Percentiles rank a stretch among this genome's conserved stretches.
phyloP scores from a whole-genome alignment of 2,113 vertebrate genomes.

The Gnathonemus echidnorhynchus region DNA sequence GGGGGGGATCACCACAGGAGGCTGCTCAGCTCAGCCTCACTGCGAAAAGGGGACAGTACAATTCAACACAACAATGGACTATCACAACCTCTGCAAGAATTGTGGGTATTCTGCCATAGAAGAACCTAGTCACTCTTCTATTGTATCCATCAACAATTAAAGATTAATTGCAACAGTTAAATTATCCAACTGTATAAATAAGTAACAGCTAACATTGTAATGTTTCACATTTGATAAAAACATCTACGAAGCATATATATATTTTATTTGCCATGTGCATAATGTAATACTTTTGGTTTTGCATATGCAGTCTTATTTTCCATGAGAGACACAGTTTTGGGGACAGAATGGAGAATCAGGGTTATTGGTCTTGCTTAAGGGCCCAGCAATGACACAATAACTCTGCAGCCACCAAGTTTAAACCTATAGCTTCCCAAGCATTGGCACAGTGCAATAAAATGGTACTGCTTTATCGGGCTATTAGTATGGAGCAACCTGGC shows the following conservation, averaged over 20 bases:
- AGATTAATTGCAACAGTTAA: neutral
- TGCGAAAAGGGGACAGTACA: neutral
- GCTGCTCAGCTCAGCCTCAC: neutral
- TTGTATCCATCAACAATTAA: neutral
- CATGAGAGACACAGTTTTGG: neutral
- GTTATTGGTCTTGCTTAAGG: neutral
- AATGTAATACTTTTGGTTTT: neutral
- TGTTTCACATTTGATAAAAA: neutral
- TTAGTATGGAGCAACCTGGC: neutral
- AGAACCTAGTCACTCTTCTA: neutral
- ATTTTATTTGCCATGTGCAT: neutral
- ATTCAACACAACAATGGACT: neutral
- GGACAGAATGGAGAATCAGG: neutral
- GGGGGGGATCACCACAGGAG: neutral
- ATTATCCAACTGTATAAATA: neutral
- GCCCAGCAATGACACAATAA: neutral
- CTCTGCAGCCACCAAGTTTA: neutral
- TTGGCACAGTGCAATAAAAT: neutral
- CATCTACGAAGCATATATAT: neutral
- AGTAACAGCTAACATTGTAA: neutral
- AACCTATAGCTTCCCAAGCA: neutral
- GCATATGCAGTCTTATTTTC: neutral
- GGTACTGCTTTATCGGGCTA: neutral
- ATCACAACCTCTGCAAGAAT: neutral
- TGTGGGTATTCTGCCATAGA: neutral